Evolutionary conservation across 2,113 vertebrate species (phyloP), one percentile per base, ranked within the genome.

Genomic region (Chaetodon trifascialis): DNA sequence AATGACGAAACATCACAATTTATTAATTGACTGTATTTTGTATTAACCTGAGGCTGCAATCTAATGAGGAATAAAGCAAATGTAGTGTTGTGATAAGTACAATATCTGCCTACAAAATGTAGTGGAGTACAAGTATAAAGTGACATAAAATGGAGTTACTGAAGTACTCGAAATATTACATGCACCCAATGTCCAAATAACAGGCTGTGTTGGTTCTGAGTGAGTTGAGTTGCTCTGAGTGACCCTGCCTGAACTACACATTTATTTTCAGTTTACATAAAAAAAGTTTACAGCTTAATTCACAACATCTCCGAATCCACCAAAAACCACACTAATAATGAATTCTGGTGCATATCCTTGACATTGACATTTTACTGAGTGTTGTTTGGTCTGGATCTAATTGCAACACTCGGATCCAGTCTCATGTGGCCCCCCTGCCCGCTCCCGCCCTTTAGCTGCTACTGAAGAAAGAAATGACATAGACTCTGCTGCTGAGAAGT

Each of bases 401-500:
- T 58, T 46, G 21, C 49, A 77, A 69, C 85, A 81, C 64, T 83
- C 77, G 64, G 72, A 77, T 83, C 40, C 49, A 84, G 52, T 84
- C 83, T 62, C 73, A 70, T 44, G 42, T 73, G 42, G 21, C 59
- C 55, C 21, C 19, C 51, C n/a, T 15, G 4, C 60, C 63, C 14
- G 9, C 80, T 58, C 65, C 70, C 73, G 36, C 73, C 78, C 64
- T 64, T 76, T 15, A 77, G 58, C 72, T 67, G 82, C 84, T 82
- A 85, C 80, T 54, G 84, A 69, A 65, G 72, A 86, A 75, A 83
- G 60, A 83, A 81, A 76, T 66, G 76, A 85, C 86, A 82, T 36
- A 73, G 55, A 71, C 64, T 65, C 21, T 9, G 19, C 70, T 73
- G 69, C 60, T 36, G 55, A 62, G 62, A 65, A 67, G 76, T 46